Evolutionary conservation across 2,797 vertebrate genomes (phyloP), one percentile per base, ranked within the genome.

Genomic region (Platalea minor): DNA sequence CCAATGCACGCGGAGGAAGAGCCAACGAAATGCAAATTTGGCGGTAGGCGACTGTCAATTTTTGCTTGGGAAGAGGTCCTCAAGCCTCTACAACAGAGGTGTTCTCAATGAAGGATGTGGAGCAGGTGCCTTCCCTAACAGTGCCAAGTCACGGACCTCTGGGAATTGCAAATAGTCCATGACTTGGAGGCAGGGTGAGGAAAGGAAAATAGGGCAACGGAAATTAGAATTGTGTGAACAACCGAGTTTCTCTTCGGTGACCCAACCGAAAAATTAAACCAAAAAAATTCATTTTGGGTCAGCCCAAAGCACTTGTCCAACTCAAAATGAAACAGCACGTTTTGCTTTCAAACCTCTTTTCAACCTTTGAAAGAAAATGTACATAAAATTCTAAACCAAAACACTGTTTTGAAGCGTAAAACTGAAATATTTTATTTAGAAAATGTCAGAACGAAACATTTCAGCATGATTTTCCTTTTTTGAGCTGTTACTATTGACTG

Each of bases 301-400:
- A 76, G 46, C 33, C 61, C 28, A 92, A 88, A 88, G 53, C 15
- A 33, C n/a, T 84, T 57, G 8, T 50, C 41, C 39, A 69, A 59
- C 69, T 96, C 92, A 96, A 92, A 96, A 81, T 81, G 89, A 95
- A 93, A 95, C 45, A 89, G 7, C 29, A 69, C 2, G 1, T 31
- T 95, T 84, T 78, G 50, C 79, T 86, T 93, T 91, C 57, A 75
- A 83, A 77, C 37, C 7, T 69, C 24, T 91, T 92, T 74, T 77
- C 68, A 91, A 15, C 3, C 4, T 93, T 81, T 86, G 53, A 68
- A 83, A 93, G 45, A 96, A 93, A 91, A 85, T 9, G n/a, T 33
- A 51, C 13, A 13, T 39, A 64, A 88, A 88, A 68, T 59, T 84
- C 81, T 68, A 76, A 68, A 92, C 33, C 53, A 85, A 91, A 85